A percentile compares a stretch with the other conserved stretches of the same genome.
phyloP scores from a whole-genome alignment of 2,113 vertebrate genomes.

The Toxostoma redivivum region DNA sequence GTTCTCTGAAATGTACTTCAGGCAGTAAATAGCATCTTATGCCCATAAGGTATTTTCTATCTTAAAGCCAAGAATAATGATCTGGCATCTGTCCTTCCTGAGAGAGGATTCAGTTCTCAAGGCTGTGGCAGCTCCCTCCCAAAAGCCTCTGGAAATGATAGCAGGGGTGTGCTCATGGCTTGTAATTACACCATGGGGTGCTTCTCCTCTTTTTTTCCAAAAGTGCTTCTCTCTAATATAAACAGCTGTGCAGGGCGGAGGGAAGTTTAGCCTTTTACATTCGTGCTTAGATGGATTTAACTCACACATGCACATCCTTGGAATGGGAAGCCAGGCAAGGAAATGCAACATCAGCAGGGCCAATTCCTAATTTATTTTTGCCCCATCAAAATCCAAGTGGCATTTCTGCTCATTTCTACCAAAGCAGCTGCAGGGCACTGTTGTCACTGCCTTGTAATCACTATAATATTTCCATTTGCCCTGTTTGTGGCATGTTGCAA shows the following conservation, averaged over 20 bases:
- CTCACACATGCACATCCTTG: not conserved
- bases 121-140: not conserved
- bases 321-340: not conserved
- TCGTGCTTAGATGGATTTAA: not conserved
- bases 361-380: not conserved
- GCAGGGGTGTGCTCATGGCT: not conserved
- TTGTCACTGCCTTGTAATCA: not conserved
- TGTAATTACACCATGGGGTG: not conserved
- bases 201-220: not conserved
- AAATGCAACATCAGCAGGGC: not conserved
- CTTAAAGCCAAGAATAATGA: conserved; percentile 47
- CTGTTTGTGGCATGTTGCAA: not conserved
- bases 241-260: not conserved
- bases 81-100: conserved; percentile 48
- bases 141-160: not conserved
- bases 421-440: not conserved
- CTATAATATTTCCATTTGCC: not conserved
- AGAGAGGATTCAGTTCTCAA: not conserved
- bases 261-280: not conserved
- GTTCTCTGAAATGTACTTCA: conserved; percentile 34
- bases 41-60: conserved; percentile 43
- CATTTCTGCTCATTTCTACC: not conserved
- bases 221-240: not conserved
- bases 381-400: not conserved
- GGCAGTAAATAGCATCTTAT: conserved; percentile 23